Base-by-base conservation (phyloP, 2,888 invertebrate species). In the Laspeyria flexula region DNA sequence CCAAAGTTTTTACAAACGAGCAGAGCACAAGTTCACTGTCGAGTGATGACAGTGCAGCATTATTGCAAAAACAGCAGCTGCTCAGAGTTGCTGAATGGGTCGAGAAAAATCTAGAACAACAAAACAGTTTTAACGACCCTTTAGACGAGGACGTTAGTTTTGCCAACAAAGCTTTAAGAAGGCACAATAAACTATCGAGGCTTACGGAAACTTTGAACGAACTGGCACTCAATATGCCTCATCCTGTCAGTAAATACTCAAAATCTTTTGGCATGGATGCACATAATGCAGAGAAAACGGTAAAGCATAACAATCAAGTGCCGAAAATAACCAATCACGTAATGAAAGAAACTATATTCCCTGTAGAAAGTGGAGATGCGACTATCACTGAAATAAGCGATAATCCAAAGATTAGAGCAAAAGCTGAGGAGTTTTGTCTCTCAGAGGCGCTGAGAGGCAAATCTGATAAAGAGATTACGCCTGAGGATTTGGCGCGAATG, bases 21-120 rank as follows among this genome's bases (percentile, higher is more conserved):
- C 92, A 91, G 57, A 93, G 93, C 55, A 92, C 92, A 1, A 93
- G 93, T 62, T 93, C 93, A 0, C 66, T 93, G 30, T 93, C 93
- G 1, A 93, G 93, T 55, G 93, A 93, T 43, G 93, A 93, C 45
- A 93, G 93, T 58, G 92, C 93, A 27, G 93, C 94, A 1, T 68
- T 94, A 60, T 66, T 94, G 47, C 93, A 94, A 45, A 93, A 94
- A 16, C 94, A 94, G 56, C 95, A 95, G 55, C 74, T 95, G 58
- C 94, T 94, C 13, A 90, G 95, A 64, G 96, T 96, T 9, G 96
- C 96, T 0, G 96, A 96, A 69, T 96, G 96, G 96, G 95, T 96
- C 13, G 95, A 95, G 77, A 94, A 94, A 65, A 95, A 94, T 69
- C 79, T 94, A 74, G 93, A 92, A 51, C 92, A 90, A 53, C 92